Evolutionary conservation across 2,113 vertebrate genomes (phyloP).

Genomic region (Recurvirostra avosetta): DNA sequence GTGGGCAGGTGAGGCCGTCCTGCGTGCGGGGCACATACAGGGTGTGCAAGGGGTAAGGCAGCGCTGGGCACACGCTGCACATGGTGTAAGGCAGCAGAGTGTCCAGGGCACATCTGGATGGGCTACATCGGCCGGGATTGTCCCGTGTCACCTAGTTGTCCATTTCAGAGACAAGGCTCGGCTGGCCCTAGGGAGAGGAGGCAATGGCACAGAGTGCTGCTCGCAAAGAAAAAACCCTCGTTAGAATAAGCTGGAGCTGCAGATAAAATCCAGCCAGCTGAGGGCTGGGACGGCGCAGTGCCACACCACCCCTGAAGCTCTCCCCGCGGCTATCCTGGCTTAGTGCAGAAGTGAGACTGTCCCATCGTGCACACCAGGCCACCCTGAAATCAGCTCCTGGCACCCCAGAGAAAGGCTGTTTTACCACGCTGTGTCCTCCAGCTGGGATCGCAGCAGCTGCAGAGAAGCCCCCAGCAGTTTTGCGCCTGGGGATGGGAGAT

Average conservation of each 20-base stretch:
- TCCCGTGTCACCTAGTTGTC: background rate
- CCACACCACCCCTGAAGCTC: background rate
- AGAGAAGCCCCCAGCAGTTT: background rate
- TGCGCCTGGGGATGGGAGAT: background rate
- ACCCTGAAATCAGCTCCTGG: background rate
- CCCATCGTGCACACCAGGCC: accelerated
- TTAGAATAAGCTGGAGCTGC: background rate
- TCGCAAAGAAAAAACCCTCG: background rate
- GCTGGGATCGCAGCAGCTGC: background rate
- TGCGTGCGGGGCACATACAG: accelerated
- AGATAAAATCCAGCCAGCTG: background rate
- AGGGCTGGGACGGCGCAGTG: background rate
- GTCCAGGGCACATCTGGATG: accelerated
- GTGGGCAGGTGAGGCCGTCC: background rate
- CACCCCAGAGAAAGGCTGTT: background rate
- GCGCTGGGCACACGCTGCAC: background rate
- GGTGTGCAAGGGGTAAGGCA: background rate
- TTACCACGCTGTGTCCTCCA: background rate
- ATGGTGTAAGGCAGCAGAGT: background rate
- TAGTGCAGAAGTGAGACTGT: background rate
- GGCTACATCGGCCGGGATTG: accelerated
- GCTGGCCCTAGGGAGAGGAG: background rate
- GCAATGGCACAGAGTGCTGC: background rate
- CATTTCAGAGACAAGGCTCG: background rate
- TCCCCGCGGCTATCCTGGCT: too few species aligned